Evolutionary conservation across 1,140 invertebrate species (phyloP).

Genomic region (Calycopis cecrops): DNA sequence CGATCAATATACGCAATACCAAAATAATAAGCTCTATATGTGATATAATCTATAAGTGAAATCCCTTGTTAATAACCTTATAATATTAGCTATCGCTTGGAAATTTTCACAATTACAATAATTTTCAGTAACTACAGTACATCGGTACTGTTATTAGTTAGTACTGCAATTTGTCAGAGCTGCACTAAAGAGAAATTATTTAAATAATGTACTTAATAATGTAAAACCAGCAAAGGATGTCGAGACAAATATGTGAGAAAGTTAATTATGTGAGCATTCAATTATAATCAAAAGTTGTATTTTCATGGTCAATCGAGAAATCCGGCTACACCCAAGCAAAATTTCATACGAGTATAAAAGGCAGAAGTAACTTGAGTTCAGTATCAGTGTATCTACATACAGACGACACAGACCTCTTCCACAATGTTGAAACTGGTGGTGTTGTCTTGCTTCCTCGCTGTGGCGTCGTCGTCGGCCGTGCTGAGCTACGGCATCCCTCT

Average conservation of each 20-base stretch:
- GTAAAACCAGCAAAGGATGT: too few relatives aligned
- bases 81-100: too few relatives aligned
- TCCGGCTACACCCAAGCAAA: slow-evolving; percentile 37
- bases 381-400: slow-evolving; percentile 46
- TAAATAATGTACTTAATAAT: too few relatives aligned
- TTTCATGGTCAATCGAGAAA: slow-evolving; percentile 45
- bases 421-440: slow-evolving; percentile 75
- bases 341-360: slow-evolving; percentile 46
- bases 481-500: background rate
- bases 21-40: too few relatives aligned
- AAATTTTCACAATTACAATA: too few relatives aligned
- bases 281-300: slow-evolving; percentile 40
- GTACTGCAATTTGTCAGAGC: too few relatives aligned
- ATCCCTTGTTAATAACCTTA: too few relatives aligned
- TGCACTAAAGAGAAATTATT: too few relatives aligned
- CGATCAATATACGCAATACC: too few relatives aligned
- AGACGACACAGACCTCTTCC: slow-evolving; percentile 63
- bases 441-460: slow-evolving; percentile 72
- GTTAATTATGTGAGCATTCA: slow-evolving; percentile 26
- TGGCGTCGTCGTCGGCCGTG: slow-evolving; percentile 29
- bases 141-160: too few relatives aligned
- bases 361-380: slow-evolving; percentile 17
- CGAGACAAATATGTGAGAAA: background rate
- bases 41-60: too few relatives aligned
- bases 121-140: too few relatives aligned